A percentile compares a stretch with the other conserved stretches of the same genome.
phyloP scores from a whole-genome alignment of 2,888 invertebrate species.

The Sesia bembeciformis region DNA sequence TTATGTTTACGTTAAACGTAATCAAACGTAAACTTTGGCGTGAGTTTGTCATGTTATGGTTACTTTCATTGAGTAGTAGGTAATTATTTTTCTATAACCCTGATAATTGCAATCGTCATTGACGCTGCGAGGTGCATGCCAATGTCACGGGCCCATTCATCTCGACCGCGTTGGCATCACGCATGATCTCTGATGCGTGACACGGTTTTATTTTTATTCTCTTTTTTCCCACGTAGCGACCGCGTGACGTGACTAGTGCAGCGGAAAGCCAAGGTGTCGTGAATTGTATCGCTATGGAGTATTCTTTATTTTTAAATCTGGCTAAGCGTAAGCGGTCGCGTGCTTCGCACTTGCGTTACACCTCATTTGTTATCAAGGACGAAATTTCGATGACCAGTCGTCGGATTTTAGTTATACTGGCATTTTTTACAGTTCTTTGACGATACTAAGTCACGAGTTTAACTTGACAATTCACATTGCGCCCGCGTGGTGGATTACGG shows the following conservation, averaged over 20 bases:
- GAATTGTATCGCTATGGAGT: background rate
- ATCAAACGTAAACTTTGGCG: too few species aligned
- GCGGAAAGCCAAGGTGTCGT: conserved; percentile 18
- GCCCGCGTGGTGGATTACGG: too few species aligned
- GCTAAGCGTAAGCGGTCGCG: background rate
- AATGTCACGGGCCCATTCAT: conserved; percentile 49
- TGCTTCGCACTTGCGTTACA: background rate
- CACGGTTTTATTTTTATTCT: conserved; percentile 24
- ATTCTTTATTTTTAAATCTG: background rate
- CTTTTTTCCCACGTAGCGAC: conserved; percentile 16
- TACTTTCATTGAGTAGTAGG: too few species aligned
- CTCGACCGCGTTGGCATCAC: conserved; percentile 17
- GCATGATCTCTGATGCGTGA: conserved; percentile 28
- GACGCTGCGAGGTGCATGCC: conserved; percentile 19
- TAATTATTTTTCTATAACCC: background rate
- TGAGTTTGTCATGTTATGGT: too few species aligned
- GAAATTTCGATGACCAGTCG: background rate
- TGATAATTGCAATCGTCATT: background rate
- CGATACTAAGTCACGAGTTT: too few species aligned
- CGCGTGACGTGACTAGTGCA: conserved; percentile 15
- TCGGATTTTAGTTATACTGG: too few species aligned
- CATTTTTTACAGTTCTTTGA: too few species aligned
- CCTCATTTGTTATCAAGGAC: background rate
- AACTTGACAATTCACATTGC: too few species aligned
- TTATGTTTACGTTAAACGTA: too few species aligned